These are phyloP conservation scores for Ectropis crepuscularia DNA, from an alignment of 2,888 invertebrate species.

Conservation along the genomic window DNA sequence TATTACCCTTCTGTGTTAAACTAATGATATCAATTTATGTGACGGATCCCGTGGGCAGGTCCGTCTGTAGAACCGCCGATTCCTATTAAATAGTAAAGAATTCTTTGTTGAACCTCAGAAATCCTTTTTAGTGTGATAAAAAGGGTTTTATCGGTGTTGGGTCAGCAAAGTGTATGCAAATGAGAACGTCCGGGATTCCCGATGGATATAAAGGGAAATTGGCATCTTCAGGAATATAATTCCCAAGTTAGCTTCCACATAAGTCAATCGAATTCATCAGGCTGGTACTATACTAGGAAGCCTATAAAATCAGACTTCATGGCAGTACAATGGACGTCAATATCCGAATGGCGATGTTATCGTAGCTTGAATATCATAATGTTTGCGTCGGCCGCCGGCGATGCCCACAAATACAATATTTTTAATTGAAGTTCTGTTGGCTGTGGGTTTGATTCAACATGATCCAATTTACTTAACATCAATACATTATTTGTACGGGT, in stretches of 20 bases:
- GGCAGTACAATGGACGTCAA: constrained; percentile 13
- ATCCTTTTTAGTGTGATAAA: constrained; percentile 74
- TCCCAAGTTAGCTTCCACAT: constrained; percentile 40
- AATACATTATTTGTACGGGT: constrained; percentile 24
- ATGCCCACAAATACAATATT: constrained; percentile 19
- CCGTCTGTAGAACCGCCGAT: constrained; percentile 51
- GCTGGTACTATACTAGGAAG: not conserved
- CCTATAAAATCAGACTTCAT: constrained; percentile 16
- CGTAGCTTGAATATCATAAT: constrained; percentile 13
- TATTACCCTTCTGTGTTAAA: constrained; percentile 44
- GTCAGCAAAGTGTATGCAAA: constrained; percentile 82
- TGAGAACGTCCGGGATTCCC: constrained; percentile 64
- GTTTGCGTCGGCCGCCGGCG: constrained; percentile 3
- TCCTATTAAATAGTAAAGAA: constrained; percentile 64
- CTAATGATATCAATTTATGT: constrained; percentile 51
- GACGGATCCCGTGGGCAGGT: constrained; percentile 45
- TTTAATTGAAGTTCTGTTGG: constrained; percentile 27
- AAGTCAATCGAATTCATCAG: constrained; percentile 15
- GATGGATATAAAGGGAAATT: constrained; percentile 70
- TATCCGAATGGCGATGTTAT: constrained; percentile 10
- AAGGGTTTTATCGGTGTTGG: constrained; percentile 78
- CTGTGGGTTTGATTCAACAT: constrained; percentile 22
- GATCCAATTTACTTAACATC: constrained; percentile 25
- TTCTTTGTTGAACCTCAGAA: constrained; percentile 69
- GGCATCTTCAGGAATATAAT: constrained; percentile 61